These are phyloP conservation scores for Kuschelorhynchus macadamiae DNA, from an alignment of 2,888 invertebrate genomes.

Conservation along the genomic window DNA sequence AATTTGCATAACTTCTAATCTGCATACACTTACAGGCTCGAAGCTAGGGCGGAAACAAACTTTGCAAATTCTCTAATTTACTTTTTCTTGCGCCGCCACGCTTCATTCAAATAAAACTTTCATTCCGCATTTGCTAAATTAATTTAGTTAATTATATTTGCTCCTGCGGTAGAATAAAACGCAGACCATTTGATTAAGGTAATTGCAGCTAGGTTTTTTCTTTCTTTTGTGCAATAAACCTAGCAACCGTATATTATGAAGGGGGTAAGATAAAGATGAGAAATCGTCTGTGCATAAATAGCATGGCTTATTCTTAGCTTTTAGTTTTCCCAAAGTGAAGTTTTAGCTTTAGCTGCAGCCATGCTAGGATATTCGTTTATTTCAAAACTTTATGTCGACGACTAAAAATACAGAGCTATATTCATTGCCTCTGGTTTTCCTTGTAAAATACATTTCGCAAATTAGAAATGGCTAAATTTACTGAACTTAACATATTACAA, in stretches of 20 bases:
- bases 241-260: background rate
- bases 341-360: too few species aligned
- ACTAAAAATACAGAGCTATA: too few species aligned
- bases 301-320: background rate
- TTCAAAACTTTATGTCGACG: too few species aligned
- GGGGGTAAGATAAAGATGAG: background rate
- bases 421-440: too few species aligned
- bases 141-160: slow-evolving; percentile 51
- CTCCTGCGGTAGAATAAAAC: slow-evolving; percentile 46
- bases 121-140: slow-evolving; percentile 50
- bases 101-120: slow-evolving; percentile 48
- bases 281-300: background rate
- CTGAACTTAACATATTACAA: too few species aligned
- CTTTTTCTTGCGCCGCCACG: slow-evolving; percentile 56
- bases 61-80: slow-evolving; percentile 61
- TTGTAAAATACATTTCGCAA: too few species aligned
- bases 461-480: too few species aligned
- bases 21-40: slow-evolving; percentile 61
- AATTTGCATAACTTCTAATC: slow-evolving; percentile 66
- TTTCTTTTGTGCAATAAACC: slow-evolving; percentile 21
- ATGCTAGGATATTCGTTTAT: too few species aligned
- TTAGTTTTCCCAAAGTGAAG: too few species aligned
- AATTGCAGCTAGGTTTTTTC: slow-evolving; percentile 33
- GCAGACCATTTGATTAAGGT: slow-evolving; percentile 44
- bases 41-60: slow-evolving; percentile 57